phyloP scores from a whole-genome alignment of 2,888 invertebrate genomes.

The Nephrocerus scutellatus region DNA sequence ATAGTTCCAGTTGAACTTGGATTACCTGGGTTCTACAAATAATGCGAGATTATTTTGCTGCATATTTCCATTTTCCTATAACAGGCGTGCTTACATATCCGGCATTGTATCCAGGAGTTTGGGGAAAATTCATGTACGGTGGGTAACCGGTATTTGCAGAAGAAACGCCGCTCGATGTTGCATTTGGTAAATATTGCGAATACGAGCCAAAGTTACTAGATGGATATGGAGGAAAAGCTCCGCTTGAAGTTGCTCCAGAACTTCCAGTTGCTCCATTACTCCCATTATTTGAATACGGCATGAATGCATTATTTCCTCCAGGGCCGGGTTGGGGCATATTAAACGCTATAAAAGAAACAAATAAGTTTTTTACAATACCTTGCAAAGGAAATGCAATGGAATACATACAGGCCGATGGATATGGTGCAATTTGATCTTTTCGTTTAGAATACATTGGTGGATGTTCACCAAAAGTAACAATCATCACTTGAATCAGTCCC shows the following conservation, averaged over 20 bases:
- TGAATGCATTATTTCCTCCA: constrained; percentile 36
- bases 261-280: constrained; percentile 31
- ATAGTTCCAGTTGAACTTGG: constrained; percentile 68
- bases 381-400: background rate
- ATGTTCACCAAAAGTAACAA: constrained; percentile 85
- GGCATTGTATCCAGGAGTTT: constrained; percentile 33
- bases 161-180: constrained; percentile 35
- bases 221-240: constrained; percentile 48
- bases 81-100: constrained; percentile 33
- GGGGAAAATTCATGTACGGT: constrained; percentile 47
- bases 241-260: no score
- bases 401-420: constrained; percentile 46
- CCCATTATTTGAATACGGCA: constrained; percentile 51
- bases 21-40: constrained; percentile 40
- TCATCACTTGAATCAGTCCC: constrained; percentile 85
- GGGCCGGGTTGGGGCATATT: constrained; percentile 46
- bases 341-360: constrained; percentile 35
- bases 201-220: constrained; percentile 43
- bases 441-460: constrained; percentile 87
- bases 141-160: constrained; percentile 49
- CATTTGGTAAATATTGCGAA: constrained; percentile 39
- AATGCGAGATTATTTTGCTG: background rate
- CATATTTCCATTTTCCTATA: background rate
- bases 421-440: constrained; percentile 51
- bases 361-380: background rate